Evolutionary conservation across 2,888 invertebrate genomes (phyloP).

Genomic region (Barypeithes pellucidus): DNA sequence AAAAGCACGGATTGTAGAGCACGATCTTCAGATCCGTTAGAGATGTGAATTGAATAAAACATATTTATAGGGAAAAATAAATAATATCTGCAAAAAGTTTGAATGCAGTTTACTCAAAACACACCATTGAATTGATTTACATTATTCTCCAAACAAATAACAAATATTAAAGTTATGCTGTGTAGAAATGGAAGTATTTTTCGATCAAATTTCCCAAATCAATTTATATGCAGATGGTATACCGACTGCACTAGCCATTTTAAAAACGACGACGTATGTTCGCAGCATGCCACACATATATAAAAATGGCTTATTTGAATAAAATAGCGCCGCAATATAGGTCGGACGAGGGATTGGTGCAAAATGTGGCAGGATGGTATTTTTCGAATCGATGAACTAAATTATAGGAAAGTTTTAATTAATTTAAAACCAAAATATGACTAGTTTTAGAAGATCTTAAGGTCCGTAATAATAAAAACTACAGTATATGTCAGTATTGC

Average conservation of each 20-base stretch:
- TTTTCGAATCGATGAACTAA: constrained; percentile 5
- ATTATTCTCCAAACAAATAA: too few relatives aligned
- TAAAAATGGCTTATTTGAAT: constrained; percentile 64
- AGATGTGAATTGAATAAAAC: too few relatives aligned
- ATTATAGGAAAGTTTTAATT: neutral
- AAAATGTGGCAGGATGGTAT: constrained; percentile 36
- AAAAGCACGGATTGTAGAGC: too few relatives aligned
- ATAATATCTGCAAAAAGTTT: too few relatives aligned
- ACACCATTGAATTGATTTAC: too few relatives aligned
- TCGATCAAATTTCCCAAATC: constrained; percentile 46
- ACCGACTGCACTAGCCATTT: constrained; percentile 62
- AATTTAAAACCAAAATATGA: too few relatives aligned
- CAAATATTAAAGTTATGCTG: neutral
- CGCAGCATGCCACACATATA: constrained; percentile 60
- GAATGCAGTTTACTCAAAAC: too few relatives aligned
- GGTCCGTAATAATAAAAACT: too few relatives aligned
- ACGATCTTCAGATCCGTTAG: too few relatives aligned
- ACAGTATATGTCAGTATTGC: too few relatives aligned
- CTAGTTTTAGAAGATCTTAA: too few relatives aligned
- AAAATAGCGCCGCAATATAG: constrained; percentile 59
- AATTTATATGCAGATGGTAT: constrained; percentile 63
- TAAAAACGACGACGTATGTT: constrained; percentile 62
- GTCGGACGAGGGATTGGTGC: constrained; percentile 46
- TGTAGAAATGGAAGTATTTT: constrained; percentile 55
- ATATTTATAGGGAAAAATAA: too few relatives aligned